phyloP scores from a whole-genome alignment of 1,140 invertebrate genomes.

The Gerris buenoi region DNA sequence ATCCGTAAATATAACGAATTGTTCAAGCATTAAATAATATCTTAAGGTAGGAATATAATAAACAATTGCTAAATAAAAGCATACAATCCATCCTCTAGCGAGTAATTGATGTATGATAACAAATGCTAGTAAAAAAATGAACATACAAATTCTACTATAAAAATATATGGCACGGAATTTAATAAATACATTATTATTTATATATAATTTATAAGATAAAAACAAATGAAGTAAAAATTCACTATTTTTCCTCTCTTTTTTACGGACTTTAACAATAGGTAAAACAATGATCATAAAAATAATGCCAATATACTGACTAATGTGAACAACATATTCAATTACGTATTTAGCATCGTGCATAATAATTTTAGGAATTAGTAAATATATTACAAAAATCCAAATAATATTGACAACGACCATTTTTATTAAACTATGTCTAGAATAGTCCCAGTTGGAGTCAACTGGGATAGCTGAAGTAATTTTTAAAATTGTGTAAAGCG shows the following conservation, averaged over 20 bases:
- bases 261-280: too few species aligned
- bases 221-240: too few species aligned
- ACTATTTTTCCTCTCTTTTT: too few species aligned
- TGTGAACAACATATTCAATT: too few species aligned
- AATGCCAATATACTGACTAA: too few species aligned
- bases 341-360: too few species aligned
- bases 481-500: not conserved
- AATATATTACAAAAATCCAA: too few species aligned
- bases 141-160: not conserved
- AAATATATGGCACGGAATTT: too few species aligned
- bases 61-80: not conserved
- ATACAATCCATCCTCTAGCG: not conserved
- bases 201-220: too few species aligned
- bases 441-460: not conserved
- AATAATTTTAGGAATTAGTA: too few species aligned
- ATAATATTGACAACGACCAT: not conserved
- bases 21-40: not conserved
- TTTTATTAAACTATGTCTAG: not conserved
- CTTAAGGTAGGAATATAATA: not conserved
- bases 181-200: too few species aligned
- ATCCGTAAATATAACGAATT: not conserved
- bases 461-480: not conserved
- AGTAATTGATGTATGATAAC: not conserved
- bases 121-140: not conserved
- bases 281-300: too few species aligned